Conservation (phyloP, 1,140 invertebrate species). For the Bombyx mori region DNA sequence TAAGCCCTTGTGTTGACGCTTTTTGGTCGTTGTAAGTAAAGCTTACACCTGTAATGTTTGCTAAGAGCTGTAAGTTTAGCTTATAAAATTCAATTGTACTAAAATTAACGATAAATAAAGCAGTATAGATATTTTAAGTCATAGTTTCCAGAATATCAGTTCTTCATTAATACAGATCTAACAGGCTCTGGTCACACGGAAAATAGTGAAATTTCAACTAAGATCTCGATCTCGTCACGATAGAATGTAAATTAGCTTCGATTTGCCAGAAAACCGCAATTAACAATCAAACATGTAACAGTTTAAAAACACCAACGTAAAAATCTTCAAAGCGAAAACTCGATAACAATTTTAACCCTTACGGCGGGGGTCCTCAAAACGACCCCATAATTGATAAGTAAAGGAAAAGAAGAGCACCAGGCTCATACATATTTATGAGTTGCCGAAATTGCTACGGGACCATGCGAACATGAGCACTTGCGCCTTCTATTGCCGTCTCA, state of each 20-base stretch:
- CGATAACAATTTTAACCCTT: conserved; percentile 44
- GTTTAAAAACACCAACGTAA: background rate
- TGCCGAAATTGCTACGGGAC: conserved; percentile 56
- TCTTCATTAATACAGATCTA: too few relatives aligned
- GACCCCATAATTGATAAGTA: conserved; percentile 68
- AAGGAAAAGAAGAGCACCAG: conserved; percentile 60
- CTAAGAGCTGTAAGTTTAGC: too few relatives aligned
- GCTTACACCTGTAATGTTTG: conserved; percentile 10
- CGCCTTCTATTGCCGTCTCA: conserved; percentile 43
- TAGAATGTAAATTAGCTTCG: too few relatives aligned
- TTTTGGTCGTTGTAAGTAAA: conserved; percentile 12
- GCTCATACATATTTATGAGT: conserved; percentile 67
- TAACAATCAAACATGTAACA: too few relatives aligned
- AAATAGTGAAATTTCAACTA: too few relatives aligned
- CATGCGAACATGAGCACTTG: conserved; percentile 61
- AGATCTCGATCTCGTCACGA: too few relatives aligned
- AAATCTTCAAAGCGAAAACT: conserved; percentile 17
- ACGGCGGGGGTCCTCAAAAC: conserved; percentile 44
- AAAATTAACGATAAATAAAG: too few relatives aligned
- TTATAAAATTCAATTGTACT: too few relatives aligned
- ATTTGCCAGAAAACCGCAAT: too few relatives aligned
- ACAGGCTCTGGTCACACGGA: too few relatives aligned
- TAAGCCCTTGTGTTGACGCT: conserved; percentile 21
- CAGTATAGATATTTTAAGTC: too few relatives aligned
- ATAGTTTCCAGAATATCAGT: too few relatives aligned